phyloP scores from a whole-genome alignment of 2,797 vertebrate species.

The Platalea minor region DNA sequence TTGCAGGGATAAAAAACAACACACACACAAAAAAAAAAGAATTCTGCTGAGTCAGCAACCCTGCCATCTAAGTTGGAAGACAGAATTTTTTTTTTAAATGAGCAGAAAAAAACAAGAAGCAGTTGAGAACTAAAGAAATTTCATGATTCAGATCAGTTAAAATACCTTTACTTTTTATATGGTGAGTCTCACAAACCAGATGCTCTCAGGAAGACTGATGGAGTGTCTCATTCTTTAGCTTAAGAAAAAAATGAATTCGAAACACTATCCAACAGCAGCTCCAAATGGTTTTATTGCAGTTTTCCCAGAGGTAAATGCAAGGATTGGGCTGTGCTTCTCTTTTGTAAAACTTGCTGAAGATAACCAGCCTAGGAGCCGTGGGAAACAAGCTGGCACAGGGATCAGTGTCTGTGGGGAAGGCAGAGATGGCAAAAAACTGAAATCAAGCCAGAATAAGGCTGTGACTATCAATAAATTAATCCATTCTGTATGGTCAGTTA shows the following conservation, averaged over 20 bases:
- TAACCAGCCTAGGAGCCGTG: not conserved
- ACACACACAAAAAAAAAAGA: not conserved
- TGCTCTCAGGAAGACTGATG: not conserved
- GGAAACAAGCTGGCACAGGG: not conserved
- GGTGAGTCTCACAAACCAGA: not conserved
- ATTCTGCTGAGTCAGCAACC: not conserved
- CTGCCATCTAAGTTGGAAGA: not conserved
- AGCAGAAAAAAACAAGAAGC: not conserved
- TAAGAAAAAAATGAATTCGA: not conserved
- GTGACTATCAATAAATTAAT: not conserved
- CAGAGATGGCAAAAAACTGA: not conserved
- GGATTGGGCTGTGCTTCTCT: not conserved
- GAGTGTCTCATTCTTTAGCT: not conserved
- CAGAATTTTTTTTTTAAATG: not conserved
- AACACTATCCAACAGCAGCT: not conserved
- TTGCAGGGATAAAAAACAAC: not conserved
- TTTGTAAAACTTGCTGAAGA: not conserved
- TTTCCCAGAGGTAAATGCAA: not conserved
- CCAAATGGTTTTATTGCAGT: not conserved
- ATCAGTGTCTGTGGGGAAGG: fast-evolving
- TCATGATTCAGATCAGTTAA: not conserved
- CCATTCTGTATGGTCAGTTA: not conserved
- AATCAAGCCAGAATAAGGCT: not conserved
- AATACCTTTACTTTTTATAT: not conserved
- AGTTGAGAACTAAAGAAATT: not conserved